Conservation (phyloP, 2,888 invertebrate genomes). For the Pocota personata region DNA sequence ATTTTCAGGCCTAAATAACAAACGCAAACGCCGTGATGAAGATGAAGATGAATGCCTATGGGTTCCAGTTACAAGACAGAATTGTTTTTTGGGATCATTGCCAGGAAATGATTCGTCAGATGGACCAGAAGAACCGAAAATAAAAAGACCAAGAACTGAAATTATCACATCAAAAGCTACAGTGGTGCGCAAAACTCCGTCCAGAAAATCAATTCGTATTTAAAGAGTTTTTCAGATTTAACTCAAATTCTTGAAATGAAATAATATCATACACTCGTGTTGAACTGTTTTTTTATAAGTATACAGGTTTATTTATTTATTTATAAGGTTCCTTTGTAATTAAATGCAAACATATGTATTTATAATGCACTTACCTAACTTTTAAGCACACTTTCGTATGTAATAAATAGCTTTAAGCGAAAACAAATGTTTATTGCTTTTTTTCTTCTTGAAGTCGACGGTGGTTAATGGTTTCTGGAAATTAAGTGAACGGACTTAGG, state of each 20-base stretch:
- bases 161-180: neutral
- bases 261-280: too few relatives aligned
- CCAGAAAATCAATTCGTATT: neutral
- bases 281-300: too few relatives aligned
- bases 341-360: too few relatives aligned
- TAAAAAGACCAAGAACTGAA: conserved; percentile 12
- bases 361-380: too few relatives aligned
- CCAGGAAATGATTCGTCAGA: conserved; percentile 47
- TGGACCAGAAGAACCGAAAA: neutral
- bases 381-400: too few relatives aligned
- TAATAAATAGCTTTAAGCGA: too few relatives aligned
- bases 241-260: too few relatives aligned
- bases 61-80: conserved; percentile 79
- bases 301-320: neutral
- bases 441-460: too few relatives aligned
- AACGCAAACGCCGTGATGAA: conserved; percentile 3
- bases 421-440: too few relatives aligned
- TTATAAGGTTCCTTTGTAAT: neutral
- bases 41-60: neutral
- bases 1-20: conserved; percentile 19
- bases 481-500: too few relatives aligned
- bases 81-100: conserved; percentile 79
- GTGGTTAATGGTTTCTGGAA: too few relatives aligned
- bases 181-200: neutral
- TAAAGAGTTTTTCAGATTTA: neutral